Evolutionary conservation across 2,113 vertebrate species (phyloP).

Genomic region (Petrocephalus microphthalmus): DNA sequence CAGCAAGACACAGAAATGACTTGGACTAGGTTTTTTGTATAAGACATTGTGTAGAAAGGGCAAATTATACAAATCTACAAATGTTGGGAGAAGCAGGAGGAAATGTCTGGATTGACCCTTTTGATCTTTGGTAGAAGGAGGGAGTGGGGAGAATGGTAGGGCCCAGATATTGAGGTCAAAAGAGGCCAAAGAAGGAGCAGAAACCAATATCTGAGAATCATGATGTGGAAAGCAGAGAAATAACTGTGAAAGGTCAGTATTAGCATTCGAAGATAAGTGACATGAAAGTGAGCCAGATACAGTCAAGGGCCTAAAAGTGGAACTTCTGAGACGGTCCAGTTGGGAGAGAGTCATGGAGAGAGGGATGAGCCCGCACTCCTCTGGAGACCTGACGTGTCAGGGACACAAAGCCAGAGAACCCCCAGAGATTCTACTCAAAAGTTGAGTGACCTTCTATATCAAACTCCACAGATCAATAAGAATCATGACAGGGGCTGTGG

Average conservation of each 20-base stretch:
- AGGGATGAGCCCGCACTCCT: not conserved
- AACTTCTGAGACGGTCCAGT: not conserved
- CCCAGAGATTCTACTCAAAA: not conserved
- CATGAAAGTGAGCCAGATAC: not conserved
- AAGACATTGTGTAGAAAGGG: not conserved
- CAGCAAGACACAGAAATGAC: not conserved
- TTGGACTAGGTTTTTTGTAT: not conserved
- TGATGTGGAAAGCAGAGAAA: not conserved
- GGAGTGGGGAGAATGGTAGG: not conserved
- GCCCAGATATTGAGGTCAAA: conserved; percentile 4
- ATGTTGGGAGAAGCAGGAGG: not conserved
- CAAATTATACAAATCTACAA: not conserved
- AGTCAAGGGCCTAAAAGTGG: not conserved
- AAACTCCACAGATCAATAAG: not conserved
- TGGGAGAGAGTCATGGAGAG: not conserved
- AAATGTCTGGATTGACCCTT: not conserved
- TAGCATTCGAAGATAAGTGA: not conserved
- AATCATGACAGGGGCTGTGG: not conserved
- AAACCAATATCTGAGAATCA: conserved; percentile 12
- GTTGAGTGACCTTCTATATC: not conserved
- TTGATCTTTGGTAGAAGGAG: not conserved
- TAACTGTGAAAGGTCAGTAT: conserved; percentile 9
- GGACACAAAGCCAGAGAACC: not conserved
- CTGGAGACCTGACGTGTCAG: not conserved
- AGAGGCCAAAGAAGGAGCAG: not conserved